Conservation (phyloP, 2,797 vertebrate genomes). For the Sylvilagus floridanus region DNA sequence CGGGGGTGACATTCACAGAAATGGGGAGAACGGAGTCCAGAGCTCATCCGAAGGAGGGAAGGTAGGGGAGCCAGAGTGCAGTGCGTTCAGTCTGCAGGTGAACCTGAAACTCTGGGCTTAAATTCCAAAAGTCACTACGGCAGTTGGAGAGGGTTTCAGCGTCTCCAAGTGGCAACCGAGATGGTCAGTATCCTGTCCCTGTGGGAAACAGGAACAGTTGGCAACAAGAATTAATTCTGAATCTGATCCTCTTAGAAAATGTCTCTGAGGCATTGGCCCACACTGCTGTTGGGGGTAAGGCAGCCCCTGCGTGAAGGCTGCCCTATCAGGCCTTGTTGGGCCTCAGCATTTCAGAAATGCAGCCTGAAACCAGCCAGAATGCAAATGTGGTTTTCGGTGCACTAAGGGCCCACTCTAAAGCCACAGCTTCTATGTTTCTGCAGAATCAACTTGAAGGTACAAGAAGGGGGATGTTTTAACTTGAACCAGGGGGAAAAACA, state of each 20-base stretch:
- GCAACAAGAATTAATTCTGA: background rate
- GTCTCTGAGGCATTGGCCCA: background rate
- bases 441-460: background rate
- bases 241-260: slow-evolving; percentile 7
- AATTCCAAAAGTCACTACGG: background rate
- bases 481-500: background rate
- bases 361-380: background rate
- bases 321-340: no score
- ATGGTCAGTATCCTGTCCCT: background rate
- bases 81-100: background rate
- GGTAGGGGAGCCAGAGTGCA: background rate
- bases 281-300: background rate
- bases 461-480: background rate
- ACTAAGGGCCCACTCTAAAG: background rate
- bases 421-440: background rate
- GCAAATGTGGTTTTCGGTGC: background rate
- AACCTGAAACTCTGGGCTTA: background rate
- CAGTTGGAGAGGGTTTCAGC: slow-evolving; percentile 8
- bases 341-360: no score
- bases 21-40: background rate
- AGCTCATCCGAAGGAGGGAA: slow-evolving; percentile 12
- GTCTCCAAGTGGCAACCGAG: background rate
- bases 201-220: background rate
- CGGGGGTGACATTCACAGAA: slow-evolving; percentile 1
- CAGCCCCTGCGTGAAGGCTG: no score